These are phyloP conservation scores for Pyrgilauda ruficollis DNA, from an alignment of 2,113 vertebrate genomes.

Conservation along the genomic window DNA sequence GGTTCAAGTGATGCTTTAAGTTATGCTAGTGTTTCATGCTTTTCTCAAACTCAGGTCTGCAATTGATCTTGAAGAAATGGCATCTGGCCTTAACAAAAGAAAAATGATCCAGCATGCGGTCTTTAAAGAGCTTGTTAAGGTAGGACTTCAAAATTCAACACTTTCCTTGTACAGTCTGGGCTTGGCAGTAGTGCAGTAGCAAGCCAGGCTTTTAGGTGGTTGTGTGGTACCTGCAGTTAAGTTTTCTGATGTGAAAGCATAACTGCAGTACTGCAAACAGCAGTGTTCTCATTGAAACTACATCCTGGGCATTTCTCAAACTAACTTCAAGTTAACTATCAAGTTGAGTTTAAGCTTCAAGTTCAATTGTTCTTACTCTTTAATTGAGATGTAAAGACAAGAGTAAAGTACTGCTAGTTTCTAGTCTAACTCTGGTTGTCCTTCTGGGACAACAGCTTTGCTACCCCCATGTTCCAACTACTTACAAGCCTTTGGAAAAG, in stretches of 20 bases:
- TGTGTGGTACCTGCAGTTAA: not conserved
- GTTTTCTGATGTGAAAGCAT: not conserved
- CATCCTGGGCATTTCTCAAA: not conserved
- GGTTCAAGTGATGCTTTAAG: not conserved
- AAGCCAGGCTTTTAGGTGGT: not conserved
- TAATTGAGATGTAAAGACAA: not conserved
- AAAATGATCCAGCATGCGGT: constrained; percentile 99
- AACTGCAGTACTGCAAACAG: not conserved
- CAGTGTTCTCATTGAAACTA: not conserved
- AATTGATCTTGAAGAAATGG: constrained; percentile 99
- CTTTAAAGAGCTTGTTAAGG: constrained; percentile 99
- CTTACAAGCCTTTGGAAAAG: not conserved
- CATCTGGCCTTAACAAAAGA: constrained; percentile 97
- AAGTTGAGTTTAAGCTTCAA: not conserved
- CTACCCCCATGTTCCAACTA: not conserved
- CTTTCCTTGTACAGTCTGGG: not conserved
- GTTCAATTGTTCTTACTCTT: not conserved
- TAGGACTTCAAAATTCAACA: constrained; percentile 45
- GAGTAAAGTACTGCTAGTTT: not conserved
- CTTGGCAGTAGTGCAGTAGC: not conserved
- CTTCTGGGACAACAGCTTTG: not conserved
- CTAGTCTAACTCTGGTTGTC: not conserved
- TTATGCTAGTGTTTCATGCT: not conserved
- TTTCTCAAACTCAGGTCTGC: constrained; percentile 80
- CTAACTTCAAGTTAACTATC: not conserved